Evolutionary conservation across 2,888 invertebrate species (phyloP).

Genomic region (Drosophila meridiana): DNA sequence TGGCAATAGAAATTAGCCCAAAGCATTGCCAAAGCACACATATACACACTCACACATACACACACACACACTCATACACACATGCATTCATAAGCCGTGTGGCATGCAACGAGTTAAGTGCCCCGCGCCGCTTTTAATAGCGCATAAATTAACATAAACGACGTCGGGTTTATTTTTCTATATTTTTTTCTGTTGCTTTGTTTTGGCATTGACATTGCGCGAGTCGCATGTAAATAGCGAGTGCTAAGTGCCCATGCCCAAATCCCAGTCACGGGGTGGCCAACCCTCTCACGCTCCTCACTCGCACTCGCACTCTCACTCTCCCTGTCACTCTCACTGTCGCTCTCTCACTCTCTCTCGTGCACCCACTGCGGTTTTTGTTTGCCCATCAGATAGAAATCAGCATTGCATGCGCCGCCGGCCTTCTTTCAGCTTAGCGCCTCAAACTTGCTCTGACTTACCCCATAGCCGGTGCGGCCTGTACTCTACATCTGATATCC

Average conservation of each 20-base stretch:
- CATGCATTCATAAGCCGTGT: slow-evolving; percentile 4
- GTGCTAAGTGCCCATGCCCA: slow-evolving; percentile 53
- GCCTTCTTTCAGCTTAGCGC: slow-evolving; percentile 45
- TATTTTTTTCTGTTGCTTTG: slow-evolving; percentile 44
- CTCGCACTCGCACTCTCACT: not conserved
- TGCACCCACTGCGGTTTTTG: slow-evolving; percentile 77
- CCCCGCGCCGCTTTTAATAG: slow-evolving; percentile 77
- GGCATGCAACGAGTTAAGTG: slow-evolving; percentile 68
- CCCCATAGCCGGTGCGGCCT: slow-evolving; percentile 28
- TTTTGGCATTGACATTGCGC: slow-evolving; percentile 79
- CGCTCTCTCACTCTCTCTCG: not conserved
- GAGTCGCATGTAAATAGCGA: slow-evolving; percentile 68
- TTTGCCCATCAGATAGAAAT: slow-evolving; percentile 79
- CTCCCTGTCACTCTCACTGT: not conserved
- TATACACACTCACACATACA: not conserved
- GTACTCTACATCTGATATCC: slow-evolving; percentile 1
- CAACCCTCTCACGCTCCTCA: slow-evolving; percentile 5
- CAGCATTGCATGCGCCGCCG: slow-evolving; percentile 48
- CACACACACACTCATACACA: not conserved
- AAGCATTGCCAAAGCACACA: slow-evolving; percentile 22
- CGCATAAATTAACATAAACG: slow-evolving; percentile 78
- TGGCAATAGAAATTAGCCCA: slow-evolving; percentile 48
- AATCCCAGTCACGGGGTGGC: slow-evolving; percentile 38
- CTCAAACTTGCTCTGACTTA: slow-evolving; percentile 40
- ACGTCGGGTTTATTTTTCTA: slow-evolving; percentile 27